These are phyloP conservation scores for Callocephalon fimbriatum DNA, from an alignment of 2,113 vertebrate species.

Conservation along the genomic window DNA sequence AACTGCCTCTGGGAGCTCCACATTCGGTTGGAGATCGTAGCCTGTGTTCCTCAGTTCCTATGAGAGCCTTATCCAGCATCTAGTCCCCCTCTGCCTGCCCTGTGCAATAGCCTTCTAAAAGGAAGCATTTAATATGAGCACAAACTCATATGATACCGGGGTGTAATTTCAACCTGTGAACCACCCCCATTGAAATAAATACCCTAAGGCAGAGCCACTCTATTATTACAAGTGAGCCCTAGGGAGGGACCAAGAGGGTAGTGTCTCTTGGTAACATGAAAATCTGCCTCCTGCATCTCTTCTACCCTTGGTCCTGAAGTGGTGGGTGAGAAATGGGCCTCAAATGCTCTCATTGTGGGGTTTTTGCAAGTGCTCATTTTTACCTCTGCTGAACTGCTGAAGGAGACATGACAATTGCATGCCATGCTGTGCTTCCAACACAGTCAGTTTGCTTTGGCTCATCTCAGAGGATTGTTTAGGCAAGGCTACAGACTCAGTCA, in stretches of 20 bases:
- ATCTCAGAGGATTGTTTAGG: not conserved
- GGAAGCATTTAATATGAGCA: not conserved
- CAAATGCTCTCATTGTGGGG: not conserved
- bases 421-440: not conserved
- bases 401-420: not conserved
- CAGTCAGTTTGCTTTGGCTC: not conserved
- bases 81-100: not conserved
- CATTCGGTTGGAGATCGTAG: not conserved
- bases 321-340: not conserved
- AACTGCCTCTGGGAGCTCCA: no score
- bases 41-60: not conserved
- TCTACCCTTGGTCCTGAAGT: not conserved
- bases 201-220: not conserved
- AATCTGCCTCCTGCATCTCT: not conserved
- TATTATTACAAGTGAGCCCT: not conserved
- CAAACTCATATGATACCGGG: not conserved
- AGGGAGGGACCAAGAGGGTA: not conserved
- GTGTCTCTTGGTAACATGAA: not conserved
- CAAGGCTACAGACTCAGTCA: not conserved
- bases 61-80: not conserved
- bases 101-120: not conserved
- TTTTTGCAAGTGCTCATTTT: not conserved
- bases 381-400: not conserved
- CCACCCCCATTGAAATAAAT: not conserved
- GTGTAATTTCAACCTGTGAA: constrained; percentile 24